Base-by-base conservation (phyloP, 2,113 vertebrate species). In the Dicentrarchus labrax region DNA sequence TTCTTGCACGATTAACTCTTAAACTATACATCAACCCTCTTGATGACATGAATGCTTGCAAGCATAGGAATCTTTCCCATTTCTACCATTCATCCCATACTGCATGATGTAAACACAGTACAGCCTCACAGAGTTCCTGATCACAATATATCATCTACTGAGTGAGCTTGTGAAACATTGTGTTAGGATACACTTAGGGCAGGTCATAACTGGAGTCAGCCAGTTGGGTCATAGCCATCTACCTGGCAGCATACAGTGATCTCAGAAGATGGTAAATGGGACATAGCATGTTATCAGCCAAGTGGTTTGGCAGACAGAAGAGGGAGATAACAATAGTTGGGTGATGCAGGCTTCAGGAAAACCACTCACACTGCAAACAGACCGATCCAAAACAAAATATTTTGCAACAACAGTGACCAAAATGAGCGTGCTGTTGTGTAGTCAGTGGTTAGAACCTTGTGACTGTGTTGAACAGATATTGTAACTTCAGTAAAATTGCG, bases 181-280 rank as follows among this genome's bases (percentile, higher is more conserved):
- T 83, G 73, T 76, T 51, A 66, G 83, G 57, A 61, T 74, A 43
- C 24, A n/a, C 22, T 41, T 57, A 36, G 6, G 51, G 62, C 82
- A 83, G 76, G 22, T 87, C 57, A 62, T 24, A 60, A 74, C 83
- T 59, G 12, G 67, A 85, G 61, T 48, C 66, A 47, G 73, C 64
- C 69, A 81, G 39, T 51, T 51, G 39, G 30, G 60, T 48, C 30
- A 73, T 22, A 12, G 78, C 38, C n/a, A 57, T 77, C 51, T 53
- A 47, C 51, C 57, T 0, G n/a, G 60, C 56, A 59, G 61, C 60
- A 38, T 45, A 68, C 22, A 72, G 16, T 53, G 74, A 88, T 82
- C 70, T 77, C 72, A 77, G 65, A 62, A 22, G 21, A 71, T 56
- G 66, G 53, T 82, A 82, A 87, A 92, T 84, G 69, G 85, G 75